Evolutionary conservation across 2,888 invertebrate genomes (phyloP).

Genomic region (Drosophila paracracens): DNA sequence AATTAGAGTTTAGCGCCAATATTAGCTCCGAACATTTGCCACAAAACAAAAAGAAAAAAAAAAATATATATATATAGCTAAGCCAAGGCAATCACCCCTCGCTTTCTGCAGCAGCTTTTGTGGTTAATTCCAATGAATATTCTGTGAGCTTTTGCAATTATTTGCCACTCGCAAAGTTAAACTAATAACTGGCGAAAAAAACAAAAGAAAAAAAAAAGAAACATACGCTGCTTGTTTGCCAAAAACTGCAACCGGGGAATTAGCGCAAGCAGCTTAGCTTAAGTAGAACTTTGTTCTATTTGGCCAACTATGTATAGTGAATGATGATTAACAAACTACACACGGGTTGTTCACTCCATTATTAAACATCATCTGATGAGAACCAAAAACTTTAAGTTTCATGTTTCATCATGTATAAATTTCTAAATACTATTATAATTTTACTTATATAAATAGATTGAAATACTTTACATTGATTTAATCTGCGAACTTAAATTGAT

Average conservation of each 20-base stretch:
- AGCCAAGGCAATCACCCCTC: conserved; percentile 26
- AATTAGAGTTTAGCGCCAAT: conserved; percentile 76
- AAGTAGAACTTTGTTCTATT: conserved; percentile 31
- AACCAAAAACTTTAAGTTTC: not conserved
- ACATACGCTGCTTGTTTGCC: conserved; percentile 18
- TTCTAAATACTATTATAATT: not conserved
- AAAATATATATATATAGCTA: not conserved
- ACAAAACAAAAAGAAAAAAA: conserved; percentile 10
- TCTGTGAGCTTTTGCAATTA: conserved; percentile 66
- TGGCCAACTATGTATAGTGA: conserved; percentile 14
- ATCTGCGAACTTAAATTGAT: not conserved
- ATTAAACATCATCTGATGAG: not conserved
- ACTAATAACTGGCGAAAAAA: conserved; percentile 32
- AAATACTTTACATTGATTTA: not conserved
- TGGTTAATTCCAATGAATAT: conserved; percentile 72
- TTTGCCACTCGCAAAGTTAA: conserved; percentile 53
- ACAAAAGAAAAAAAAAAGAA: conserved; percentile 1
- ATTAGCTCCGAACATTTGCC: conserved; percentile 34
- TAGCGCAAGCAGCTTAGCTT: conserved; percentile 26
- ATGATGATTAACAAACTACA: conserved; percentile 16
- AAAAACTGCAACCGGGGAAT: conserved; percentile 24
- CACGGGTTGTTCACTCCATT: not conserved
- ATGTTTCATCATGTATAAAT: not conserved
- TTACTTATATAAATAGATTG: not conserved
- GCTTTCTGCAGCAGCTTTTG: conserved; percentile 4